Percentiles rank a stretch among this genome's conserved stretches.
Evolutionary conservation across 2,113 vertebrate genomes (phyloP).

Genomic region (Leiothrix lutea): DNA sequence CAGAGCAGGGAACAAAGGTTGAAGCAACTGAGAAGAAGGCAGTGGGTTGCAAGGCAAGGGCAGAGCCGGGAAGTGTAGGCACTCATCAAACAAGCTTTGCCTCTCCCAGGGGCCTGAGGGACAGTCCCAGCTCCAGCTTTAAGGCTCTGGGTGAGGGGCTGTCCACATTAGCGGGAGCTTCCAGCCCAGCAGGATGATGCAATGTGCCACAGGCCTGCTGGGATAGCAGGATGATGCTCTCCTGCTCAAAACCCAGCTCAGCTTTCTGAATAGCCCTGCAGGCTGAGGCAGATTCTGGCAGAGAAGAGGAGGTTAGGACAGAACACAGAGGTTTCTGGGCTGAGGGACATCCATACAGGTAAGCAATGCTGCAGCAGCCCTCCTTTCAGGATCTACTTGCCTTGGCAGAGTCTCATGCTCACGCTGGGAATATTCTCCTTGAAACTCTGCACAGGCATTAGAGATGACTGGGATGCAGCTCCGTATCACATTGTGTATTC

Average conservation of each 20-base stretch:
- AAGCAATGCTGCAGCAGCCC: background rate
- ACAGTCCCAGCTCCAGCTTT: background rate
- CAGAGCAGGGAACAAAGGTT: background rate
- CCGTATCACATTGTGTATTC: rapidly evolving
- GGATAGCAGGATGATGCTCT: background rate
- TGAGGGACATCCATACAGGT: background rate
- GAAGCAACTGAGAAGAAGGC: background rate
- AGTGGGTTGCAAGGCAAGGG: background rate
- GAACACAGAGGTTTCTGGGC: background rate
- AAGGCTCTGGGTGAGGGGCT: background rate
- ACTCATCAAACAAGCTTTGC: background rate
- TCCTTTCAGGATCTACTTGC: background rate
- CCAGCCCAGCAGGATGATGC: background rate
- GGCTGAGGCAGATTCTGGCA: background rate
- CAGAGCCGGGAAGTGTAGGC: background rate
- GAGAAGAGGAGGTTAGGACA: background rate
- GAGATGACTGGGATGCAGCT: background rate
- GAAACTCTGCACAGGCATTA: background rate
- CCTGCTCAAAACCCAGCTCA: background rate
- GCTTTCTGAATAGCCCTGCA: rapidly evolving
- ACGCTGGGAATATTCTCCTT: background rate
- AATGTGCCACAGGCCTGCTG: background rate
- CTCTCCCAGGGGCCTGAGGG: background rate
- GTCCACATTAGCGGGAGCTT: background rate
- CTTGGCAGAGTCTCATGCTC: background rate